Percentiles rank a stretch among this genome's conserved stretches.
phyloP scores from a whole-genome alignment of 2,888 invertebrate species.

The Microctonus hyperodae region DNA sequence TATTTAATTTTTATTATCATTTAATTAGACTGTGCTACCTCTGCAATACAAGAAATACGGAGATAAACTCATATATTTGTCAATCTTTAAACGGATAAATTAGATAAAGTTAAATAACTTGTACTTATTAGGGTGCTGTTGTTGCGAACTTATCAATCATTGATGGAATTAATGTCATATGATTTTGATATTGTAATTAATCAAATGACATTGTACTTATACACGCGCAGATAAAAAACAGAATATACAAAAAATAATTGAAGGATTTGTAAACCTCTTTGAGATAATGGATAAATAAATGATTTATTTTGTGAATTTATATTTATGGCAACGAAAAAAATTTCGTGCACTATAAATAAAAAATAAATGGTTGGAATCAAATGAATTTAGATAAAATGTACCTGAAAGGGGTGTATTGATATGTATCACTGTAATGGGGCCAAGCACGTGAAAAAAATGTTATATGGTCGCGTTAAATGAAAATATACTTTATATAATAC shows the following conservation, averaged over 20 bases:
- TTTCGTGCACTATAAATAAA: constrained; percentile 19
- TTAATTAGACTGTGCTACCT: constrained; percentile 23
- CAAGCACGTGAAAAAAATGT: constrained; percentile 35
- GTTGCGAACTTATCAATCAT: constrained; percentile 2
- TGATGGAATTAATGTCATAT: constrained; percentile 27
- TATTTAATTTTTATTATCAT: background rate
- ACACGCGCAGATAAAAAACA: background rate
- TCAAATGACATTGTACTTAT: constrained; percentile 20
- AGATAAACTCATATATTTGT: too few species aligned
- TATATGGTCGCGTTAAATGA: background rate
- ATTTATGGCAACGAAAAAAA: background rate
- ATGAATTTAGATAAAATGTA: constrained; percentile 37
- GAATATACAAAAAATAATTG: constrained; percentile 18
- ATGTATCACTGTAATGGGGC: constrained; percentile 30
- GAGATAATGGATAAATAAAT: constrained; percentile 16
- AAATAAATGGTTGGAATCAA: constrained; percentile 27
- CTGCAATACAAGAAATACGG: constrained; percentile 22
- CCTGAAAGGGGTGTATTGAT: constrained; percentile 38
- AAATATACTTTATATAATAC: background rate
- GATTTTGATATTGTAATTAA: constrained; percentile 28
- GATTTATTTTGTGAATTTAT: constrained; percentile 12
- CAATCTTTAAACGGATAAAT: constrained; percentile 12
- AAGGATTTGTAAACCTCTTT: constrained; percentile 33
- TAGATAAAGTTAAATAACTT: background rate
- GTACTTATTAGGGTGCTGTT: constrained; percentile 7